Evolutionary conservation across 1,140 invertebrate genomes (phyloP), one percentile per base, ranked within the genome.

Genomic region (Drosophila parabipectinata): DNA sequence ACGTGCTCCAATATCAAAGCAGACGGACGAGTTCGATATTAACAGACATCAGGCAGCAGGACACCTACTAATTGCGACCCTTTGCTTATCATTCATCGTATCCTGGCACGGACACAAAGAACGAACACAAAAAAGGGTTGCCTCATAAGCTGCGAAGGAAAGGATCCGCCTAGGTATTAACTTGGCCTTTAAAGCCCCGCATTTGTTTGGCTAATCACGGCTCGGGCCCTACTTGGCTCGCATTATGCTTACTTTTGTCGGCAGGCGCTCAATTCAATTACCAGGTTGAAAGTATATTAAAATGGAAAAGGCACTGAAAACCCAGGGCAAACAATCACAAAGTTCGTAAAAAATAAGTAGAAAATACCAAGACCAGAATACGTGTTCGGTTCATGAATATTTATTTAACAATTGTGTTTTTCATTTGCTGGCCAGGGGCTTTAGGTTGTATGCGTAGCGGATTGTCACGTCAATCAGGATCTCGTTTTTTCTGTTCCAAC

Each of bases 41-140:
- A 83, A 72, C 45, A 44, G 67, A 52, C 63, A 26, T 9, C 26
- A 32, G 18, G 18, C 51, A 32, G 44, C 55, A 59, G 59, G 69
- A 78, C 66, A 72, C 67, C 66, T 63, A 60, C 79, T 88, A 87
- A 87, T 87, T 87, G 83, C 54, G 79, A 79, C 79, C 83, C 83
- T 87, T 83, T 77, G 48, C 73, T 61, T 85, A 72, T 80, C 66
- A 53, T 18, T 63, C 60, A 72, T 14, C 58, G 2, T 44, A 44
- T 58, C 54, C 47, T 48, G 26, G 15, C 30, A 30, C 26, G 12
- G 9, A 37, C 63, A 48, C 72, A 68, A 37, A 59, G 41, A 39
- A 28, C 21, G 21, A 21, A 21, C 21, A 21, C 26, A 58, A 75
- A 64, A 75, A 61, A 55, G 52, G 72, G 44, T 30, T 45, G 45